phyloP scores from a whole-genome alignment of 2,113 vertebrate species.

The Phrynosoma platyrhinos region DNA sequence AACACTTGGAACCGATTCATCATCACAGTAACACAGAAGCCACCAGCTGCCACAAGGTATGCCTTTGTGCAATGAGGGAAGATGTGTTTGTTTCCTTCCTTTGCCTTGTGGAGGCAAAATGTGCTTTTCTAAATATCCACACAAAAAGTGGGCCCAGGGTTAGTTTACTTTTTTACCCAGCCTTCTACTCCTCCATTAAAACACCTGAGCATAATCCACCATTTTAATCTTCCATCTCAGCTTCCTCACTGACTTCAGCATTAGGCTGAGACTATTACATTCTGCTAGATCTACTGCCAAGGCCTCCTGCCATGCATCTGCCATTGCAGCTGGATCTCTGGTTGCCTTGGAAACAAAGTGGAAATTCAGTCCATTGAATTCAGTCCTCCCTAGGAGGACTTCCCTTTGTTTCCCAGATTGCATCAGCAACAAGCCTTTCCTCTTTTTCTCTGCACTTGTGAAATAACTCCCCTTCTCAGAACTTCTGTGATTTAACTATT shows the following conservation, averaged over 20 bases:
- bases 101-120: too few species aligned
- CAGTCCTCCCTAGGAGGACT: background rate
- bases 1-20: too few species aligned
- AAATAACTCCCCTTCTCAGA: background rate
- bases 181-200: background rate
- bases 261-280: background rate
- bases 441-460: background rate
- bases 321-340: slow-evolving; percentile 1
- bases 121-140: too few species aligned
- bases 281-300: background rate
- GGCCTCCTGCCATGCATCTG: slow-evolving; percentile 31
- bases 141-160: too few species aligned
- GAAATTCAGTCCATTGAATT: background rate
- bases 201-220: background rate
- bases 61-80: too few species aligned
- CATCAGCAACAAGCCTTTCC: background rate
- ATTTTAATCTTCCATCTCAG: background rate
- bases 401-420: background rate
- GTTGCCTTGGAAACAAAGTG: slow-evolving; percentile 15
- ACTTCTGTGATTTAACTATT: background rate
- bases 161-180: background rate
- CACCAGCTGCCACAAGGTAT: too few species aligned
- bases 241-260: background rate
- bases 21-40: too few species aligned
- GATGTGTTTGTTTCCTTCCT: too few species aligned